Evolutionary conservation across 1,140 invertebrate genomes (phyloP).

Genomic region (Leptinotarsa texana): DNA sequence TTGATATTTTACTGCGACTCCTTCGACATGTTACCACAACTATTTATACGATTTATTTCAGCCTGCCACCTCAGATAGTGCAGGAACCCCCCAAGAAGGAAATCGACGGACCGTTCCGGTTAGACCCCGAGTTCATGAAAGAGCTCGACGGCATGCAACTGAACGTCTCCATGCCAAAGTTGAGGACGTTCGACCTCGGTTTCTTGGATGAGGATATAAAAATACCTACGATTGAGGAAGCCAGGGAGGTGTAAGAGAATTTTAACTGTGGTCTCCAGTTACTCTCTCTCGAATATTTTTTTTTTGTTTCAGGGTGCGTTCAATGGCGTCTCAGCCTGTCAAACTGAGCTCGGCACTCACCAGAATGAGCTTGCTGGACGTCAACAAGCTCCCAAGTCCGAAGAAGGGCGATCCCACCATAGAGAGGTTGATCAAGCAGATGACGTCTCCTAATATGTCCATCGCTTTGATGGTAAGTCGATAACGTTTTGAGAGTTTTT

Average conservation of each 20-base stretch:
- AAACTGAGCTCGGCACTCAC: constrained; percentile 2
- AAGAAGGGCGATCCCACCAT: constrained; percentile 32
- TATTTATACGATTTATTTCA: neutral
- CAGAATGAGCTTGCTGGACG: constrained; percentile 15
- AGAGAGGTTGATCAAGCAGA: constrained; percentile 31
- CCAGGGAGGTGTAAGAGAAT: constrained; percentile 42
- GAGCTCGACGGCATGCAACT: constrained; percentile 59
- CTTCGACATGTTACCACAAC: too few species aligned
- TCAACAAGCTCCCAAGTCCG: constrained; percentile 21
- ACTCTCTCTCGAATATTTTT: neutral
- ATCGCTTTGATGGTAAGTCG: constrained; percentile 44
- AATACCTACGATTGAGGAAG: constrained; percentile 44
- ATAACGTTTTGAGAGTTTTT: neutral
- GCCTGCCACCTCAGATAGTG: constrained; percentile 43
- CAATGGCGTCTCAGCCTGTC: neutral
- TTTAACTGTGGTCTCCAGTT: too few species aligned
- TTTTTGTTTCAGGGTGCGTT: neutral
- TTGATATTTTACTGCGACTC: too few species aligned
- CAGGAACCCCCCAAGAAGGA: constrained; percentile 53
- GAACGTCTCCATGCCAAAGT: constrained; percentile 30
- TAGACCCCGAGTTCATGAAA: constrained; percentile 70
- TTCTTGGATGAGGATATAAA: constrained; percentile 49
- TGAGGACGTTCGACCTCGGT: constrained; percentile 45
- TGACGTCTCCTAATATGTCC: constrained; percentile 46
- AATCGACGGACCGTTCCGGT: constrained; percentile 68